Evolutionary conservation across 2,113 vertebrate species (phyloP).

Genomic region (Charina bottae): DNA sequence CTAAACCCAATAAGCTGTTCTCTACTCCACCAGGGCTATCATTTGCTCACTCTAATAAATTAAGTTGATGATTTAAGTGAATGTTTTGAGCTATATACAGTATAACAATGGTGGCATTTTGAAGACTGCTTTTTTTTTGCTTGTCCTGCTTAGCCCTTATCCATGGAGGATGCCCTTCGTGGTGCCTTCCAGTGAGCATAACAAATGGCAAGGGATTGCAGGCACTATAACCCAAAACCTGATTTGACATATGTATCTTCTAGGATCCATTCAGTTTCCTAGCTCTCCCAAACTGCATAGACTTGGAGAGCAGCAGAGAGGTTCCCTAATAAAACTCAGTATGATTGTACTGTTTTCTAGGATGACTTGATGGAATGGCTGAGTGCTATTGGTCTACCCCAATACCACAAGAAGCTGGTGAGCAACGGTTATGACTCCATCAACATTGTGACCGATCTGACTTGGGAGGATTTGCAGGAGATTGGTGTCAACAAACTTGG

Average conservation of each 20-base stretch:
- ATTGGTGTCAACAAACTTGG: conserved; percentile 95
- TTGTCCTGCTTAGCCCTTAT: not conserved
- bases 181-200: not conserved
- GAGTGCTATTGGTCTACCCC: conserved; percentile 87
- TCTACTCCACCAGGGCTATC: not conserved
- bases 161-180: not conserved
- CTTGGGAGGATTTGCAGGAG: conserved; percentile 95
- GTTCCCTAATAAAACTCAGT: not conserved
- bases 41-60: not conserved
- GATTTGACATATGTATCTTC: not conserved
- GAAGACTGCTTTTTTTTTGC: not conserved
- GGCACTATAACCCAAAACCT: not conserved
- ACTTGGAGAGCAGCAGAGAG: not conserved
- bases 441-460: conserved; percentile 89
- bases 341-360: conserved; percentile 58
- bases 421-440: conserved; percentile 96
- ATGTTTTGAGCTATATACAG: not conserved
- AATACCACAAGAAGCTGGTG: conserved; percentile 92
- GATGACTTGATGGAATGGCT: conserved; percentile 91
- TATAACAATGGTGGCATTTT: not conserved
- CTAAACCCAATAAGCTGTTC: not conserved
- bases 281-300: not conserved
- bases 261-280: not conserved
- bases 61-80: not conserved
- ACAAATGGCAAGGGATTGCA: not conserved